Evolutionary conservation across 2,797 vertebrate genomes (phyloP).

Genomic region (Pangasius sanitwongsei): DNA sequence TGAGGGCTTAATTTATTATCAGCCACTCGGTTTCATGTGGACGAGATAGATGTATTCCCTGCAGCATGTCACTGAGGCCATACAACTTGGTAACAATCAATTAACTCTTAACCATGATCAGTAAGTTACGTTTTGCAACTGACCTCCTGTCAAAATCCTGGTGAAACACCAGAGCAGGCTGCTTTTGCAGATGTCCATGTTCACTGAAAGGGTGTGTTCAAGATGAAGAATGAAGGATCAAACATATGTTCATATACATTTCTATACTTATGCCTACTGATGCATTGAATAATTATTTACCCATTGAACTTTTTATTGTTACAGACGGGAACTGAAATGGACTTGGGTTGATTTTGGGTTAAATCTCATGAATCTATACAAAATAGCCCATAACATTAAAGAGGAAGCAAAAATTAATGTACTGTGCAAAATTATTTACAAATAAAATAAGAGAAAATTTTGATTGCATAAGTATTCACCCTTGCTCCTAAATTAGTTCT

Average conservation of each 20-base stretch:
- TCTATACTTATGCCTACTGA: not conserved
- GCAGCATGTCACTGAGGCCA: not conserved
- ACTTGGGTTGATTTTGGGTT: too few species aligned
- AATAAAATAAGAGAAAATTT: not conserved
- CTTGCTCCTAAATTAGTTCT: not conserved
- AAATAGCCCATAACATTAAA: too few species aligned
- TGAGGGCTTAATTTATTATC: slow-evolving; percentile 50
- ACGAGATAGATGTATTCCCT: slow-evolving; percentile 16
- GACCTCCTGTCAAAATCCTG: not conserved
- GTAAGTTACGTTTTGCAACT: slow-evolving; percentile 4
- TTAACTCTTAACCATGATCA: slow-evolving; percentile 11
- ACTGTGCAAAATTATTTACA: not conserved
- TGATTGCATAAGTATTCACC: not conserved
- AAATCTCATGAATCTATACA: not conserved
- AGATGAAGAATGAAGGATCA: slow-evolving; percentile 5
- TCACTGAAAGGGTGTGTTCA: not conserved
- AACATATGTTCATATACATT: not conserved
- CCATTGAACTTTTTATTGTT: not conserved
- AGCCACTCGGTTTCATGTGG: slow-evolving; percentile 40
- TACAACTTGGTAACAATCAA: slow-evolving; percentile 18
- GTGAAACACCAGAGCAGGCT: not conserved
- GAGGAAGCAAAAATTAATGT: not conserved
- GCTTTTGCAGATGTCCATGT: not conserved
- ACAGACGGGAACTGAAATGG: not conserved
- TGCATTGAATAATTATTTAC: not conserved